Conservation (phyloP, 1,140 invertebrate species). For the Drosophila bipectinata region DNA sequence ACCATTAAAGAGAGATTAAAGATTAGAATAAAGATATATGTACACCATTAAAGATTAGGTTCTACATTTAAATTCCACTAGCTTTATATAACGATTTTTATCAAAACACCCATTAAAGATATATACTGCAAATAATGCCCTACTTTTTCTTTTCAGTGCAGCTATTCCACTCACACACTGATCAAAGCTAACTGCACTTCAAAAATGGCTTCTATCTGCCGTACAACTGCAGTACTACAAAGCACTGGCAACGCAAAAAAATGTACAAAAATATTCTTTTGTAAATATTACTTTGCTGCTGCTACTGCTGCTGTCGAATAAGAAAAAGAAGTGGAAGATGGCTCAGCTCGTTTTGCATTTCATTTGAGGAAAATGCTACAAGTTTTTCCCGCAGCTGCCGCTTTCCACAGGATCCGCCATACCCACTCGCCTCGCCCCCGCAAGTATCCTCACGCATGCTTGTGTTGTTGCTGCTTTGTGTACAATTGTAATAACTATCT, state of each 20-base stretch:
- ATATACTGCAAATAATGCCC: background rate
- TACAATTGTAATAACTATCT: conserved; percentile 81
- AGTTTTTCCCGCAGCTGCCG: conserved; percentile 50
- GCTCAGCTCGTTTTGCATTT: conserved; percentile 68
- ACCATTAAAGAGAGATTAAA: background rate
- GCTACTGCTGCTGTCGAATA: conserved; percentile 17
- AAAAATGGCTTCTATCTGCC: conserved; percentile 69
- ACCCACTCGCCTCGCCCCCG: too few species aligned
- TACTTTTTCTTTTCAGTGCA: conserved; percentile 16
- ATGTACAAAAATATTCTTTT: conserved; percentile 56
- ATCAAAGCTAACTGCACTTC: conserved; percentile 80
- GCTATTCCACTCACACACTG: conserved; percentile 32
- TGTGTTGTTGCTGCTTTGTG: conserved; percentile 56
- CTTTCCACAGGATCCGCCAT: background rate
- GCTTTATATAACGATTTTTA: background rate
- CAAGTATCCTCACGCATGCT: conserved; percentile 19
- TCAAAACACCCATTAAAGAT: background rate
- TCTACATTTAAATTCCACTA: background rate
- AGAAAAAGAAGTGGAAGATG: conserved; percentile 29
- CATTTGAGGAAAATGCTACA: conserved; percentile 70
- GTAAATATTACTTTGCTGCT: conserved; percentile 63
- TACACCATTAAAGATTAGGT: background rate
- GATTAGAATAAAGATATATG: too few species aligned
- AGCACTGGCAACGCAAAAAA: conserved; percentile 25
- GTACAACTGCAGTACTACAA: conserved; percentile 38